A percentile compares a stretch with the other conserved stretches of the same genome.
Evolutionary conservation across 2,113 vertebrate genomes (phyloP).

Genomic region (Laticauda laticaudata): DNA sequence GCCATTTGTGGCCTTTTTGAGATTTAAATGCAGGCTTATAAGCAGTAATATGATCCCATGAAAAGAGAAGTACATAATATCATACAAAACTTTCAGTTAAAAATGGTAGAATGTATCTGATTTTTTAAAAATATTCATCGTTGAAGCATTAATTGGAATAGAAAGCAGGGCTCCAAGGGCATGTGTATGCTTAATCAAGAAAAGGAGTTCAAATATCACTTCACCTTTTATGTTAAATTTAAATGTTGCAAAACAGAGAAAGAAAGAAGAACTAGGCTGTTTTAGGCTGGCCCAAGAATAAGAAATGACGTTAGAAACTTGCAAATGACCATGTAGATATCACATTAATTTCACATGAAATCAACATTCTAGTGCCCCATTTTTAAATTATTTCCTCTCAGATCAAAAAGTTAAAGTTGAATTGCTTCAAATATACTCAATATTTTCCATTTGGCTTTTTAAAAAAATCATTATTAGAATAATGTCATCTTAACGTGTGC

Average conservation of each 20-base stretch:
- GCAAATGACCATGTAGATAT: background rate
- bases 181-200: background rate
- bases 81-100: background rate
- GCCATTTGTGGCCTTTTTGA: background rate
- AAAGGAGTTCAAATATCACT: background rate
- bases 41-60: background rate
- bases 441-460: background rate
- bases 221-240: background rate
- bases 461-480: background rate
- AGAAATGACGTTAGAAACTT: background rate
- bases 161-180: background rate
- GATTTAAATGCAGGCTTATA: background rate
- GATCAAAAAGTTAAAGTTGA: background rate
- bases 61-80: background rate
- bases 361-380: background rate
- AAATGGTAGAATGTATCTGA: background rate
- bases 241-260: background rate
- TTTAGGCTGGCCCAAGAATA: background rate
- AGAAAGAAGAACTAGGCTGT: background rate
- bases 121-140: background rate
- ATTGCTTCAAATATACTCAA: background rate
- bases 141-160: background rate
- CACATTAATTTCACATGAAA: slow-evolving; percentile 23
- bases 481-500: background rate
- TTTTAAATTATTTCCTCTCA: background rate